Base-by-base conservation (phyloP, 2,797 vertebrate species). In the Siniperca obscura region DNA sequence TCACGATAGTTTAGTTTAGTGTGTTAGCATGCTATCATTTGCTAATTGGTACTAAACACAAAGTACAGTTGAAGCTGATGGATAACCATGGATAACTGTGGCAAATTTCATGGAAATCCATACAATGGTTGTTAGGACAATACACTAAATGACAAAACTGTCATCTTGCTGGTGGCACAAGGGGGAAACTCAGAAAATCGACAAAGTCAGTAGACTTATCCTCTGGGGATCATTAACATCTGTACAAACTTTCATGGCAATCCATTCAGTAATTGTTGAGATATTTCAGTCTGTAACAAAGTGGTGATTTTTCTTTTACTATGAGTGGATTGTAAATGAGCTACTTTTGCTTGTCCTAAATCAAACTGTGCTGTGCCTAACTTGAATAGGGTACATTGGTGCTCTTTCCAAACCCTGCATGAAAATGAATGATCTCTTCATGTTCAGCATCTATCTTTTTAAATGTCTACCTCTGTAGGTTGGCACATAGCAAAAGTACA, bases 401-500 rank as follows among this genome's bases (percentile, higher is more conserved):
- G 34, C 19, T 25, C 53, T 70, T 71, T 57, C 38, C 19, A 19
- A 56, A 55, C 30, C 38, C n/a, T 50, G 13, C 38, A 68, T 61
- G 38, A 4, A 74, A 62, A 75, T 50, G 2, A 42, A 72, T 55
- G 12, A 70, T 40, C 46, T 25, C 9, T 73, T 82, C 48, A 60
- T 19, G 55, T 71, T 67, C 22, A 55, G n/a, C 34, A 38, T 42
- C 64, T 56, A 17, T 13, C 11, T 44, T 52, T 56, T 52, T 57
- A 67, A 76, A 60, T 27, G 62, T 83, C 59, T 60, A 67, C 55
- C 36, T 70, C 67, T 61, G 40, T 22, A 48, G 36, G 30, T 30
- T 85, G 70, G 50, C 55, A 71, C 0, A 44, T 4, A 27, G 67
- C 59, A 50, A 71, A 87, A 66, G 48, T 57, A 67, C 57, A 72